Evolutionary conservation across 2,888 invertebrate species (phyloP).

Genomic region (Noctua pronuba): DNA sequence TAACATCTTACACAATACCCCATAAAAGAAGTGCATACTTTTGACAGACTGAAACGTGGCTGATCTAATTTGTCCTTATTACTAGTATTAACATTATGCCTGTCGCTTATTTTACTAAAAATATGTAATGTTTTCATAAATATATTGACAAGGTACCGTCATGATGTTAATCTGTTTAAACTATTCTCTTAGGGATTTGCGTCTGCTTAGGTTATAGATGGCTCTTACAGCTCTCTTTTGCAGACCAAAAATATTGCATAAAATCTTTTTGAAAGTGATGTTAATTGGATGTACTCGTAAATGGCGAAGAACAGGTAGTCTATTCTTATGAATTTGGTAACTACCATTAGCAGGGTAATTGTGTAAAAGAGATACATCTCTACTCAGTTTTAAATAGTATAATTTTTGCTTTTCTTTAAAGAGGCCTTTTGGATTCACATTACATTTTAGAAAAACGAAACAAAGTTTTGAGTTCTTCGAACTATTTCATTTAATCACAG

Average conservation of each 20-base stretch:
- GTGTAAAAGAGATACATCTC: background rate
- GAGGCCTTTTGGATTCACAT: background rate
- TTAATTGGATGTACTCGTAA: background rate
- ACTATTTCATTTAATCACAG: conserved; percentile 72
- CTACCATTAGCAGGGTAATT: background rate
- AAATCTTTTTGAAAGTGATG: background rate
- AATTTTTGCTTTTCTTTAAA: background rate
- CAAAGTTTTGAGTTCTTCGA: conserved; percentile 36
- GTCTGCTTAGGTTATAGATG: too few species aligned
- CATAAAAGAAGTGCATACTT: too few species aligned
- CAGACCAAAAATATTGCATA: background rate
- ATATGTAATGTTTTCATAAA: too few species aligned
- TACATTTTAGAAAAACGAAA: background rate
- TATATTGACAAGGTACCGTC: too few species aligned
- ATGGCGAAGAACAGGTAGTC: background rate
- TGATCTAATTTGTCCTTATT: too few species aligned
- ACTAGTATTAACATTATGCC: too few species aligned
- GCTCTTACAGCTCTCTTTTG: too few species aligned
- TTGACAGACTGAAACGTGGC: too few species aligned
- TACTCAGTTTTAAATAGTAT: background rate
- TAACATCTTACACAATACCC: too few species aligned
- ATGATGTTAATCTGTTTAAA: too few species aligned
- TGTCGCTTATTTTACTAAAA: too few species aligned
- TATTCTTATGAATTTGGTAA: background rate
- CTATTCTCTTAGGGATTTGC: too few species aligned